Evolutionary conservation across 1,140 invertebrate genomes (phyloP).

Genomic region (Zaprionus ornatus): DNA sequence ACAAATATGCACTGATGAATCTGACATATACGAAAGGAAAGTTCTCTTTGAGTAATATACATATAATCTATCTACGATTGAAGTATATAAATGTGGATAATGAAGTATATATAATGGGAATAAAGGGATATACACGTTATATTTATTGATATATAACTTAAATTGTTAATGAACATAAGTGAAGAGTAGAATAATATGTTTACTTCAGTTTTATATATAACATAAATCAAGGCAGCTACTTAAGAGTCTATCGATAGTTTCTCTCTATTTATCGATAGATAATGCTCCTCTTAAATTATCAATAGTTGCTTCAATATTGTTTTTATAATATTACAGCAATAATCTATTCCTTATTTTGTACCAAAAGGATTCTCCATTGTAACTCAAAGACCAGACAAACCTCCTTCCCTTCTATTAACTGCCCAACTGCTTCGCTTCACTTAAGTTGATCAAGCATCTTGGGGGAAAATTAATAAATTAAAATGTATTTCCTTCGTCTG

Average conservation of each 20-base stretch:
- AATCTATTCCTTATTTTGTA: not conserved
- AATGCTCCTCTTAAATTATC: not conserved
- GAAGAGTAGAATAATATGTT: too few relatives aligned
- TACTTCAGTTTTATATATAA: too few relatives aligned
- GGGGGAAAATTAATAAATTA: constrained; percentile 1
- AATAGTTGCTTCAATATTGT: not conserved
- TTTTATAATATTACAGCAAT: not conserved
- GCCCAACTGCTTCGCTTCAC: not conserved
- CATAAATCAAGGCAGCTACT: too few relatives aligned
- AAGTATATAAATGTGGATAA: too few relatives aligned
- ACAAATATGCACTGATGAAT: not conserved
- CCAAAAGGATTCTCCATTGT: not conserved
- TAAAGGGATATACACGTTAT: too few relatives aligned
- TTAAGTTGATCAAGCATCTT: constrained; percentile 17
- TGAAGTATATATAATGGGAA: too few relatives aligned
- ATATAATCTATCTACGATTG: too few relatives aligned
- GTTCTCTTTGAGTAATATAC: not conserved
- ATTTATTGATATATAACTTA: too few relatives aligned
- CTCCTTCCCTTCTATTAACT: not conserved
- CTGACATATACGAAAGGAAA: not conserved
- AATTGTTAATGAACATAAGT: too few relatives aligned
- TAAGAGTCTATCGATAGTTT: not conserved
- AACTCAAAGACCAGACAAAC: not conserved
- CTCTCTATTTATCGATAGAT: not conserved
- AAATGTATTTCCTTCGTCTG: constrained; percentile 15